Evolutionary conservation across 2,113 vertebrate species (phyloP).

Genomic region (Cyanoramphus novaezelandiae): DNA sequence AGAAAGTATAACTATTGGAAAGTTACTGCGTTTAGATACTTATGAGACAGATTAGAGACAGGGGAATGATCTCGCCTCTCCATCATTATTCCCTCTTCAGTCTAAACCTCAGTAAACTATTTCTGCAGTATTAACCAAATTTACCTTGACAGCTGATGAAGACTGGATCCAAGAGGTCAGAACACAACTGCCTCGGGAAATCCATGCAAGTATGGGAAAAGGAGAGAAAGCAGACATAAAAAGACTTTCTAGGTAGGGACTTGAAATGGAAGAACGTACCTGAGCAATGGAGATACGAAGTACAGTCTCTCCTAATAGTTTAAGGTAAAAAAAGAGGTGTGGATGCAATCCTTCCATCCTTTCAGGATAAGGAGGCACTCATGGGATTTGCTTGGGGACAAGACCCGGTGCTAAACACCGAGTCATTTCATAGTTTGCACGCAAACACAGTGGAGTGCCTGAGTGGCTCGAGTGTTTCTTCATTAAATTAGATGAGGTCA

Average conservation of each 20-base stretch:
- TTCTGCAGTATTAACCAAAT: constrained; percentile 55
- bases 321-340: neutral
- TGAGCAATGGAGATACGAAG: neutral
- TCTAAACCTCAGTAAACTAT: constrained; percentile 25
- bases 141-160: constrained; percentile 68
- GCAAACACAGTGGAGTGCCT: neutral
- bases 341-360: neutral
- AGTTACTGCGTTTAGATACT: neutral
- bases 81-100: neutral
- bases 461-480: neutral
- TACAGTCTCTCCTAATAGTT: neutral
- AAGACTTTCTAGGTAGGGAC: neutral
- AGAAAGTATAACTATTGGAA: neutral
- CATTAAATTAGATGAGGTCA: neutral
- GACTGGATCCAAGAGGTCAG: constrained; percentile 67
- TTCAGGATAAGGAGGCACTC: neutral
- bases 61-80: neutral
- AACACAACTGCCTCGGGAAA: constrained; percentile 55
- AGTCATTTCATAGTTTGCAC: neutral
- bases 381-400: neutral
- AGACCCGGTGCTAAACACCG: neutral
- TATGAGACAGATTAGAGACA: neutral
- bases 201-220: constrained; percentile 6
- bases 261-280: neutral
- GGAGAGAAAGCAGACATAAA: neutral